Base-by-base conservation (phyloP, 2,888 invertebrate species). In the Cataglyphis altisquamis region DNA sequence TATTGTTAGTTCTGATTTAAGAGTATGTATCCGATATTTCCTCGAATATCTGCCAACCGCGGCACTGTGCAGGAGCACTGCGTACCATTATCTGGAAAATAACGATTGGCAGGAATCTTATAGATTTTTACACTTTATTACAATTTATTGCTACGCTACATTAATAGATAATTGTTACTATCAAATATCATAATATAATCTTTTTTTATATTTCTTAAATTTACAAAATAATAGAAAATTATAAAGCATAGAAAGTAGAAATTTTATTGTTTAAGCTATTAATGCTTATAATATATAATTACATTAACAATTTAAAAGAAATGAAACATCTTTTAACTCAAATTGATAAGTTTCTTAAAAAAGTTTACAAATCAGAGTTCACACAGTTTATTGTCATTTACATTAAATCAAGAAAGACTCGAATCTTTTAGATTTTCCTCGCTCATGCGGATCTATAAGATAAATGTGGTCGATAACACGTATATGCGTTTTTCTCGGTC, bases 1-100 rank as follows among this genome's bases (percentile, higher is more conserved):
- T 85, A 83, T 85, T 82, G 82, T 81, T 80, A 63, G 70, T 74
- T 87, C 67, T 87, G 84, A 88, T 88, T 88, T 86, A 83, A 83
- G 81, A 81, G 62, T 60, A 82, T 64, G 15, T 63, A 75, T 83
- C 67, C 57, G 57, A 85, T 85, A 25, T 81, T 75, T n/a, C 41
- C 18, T 21, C 18, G 36, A 83, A 63, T 83, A 81, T 67, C 77
- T 83, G 80, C 70, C 81, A 82, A 80, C 57, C 45, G 45, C 45
- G 32, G 41, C 25, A 73, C 52, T 48, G 60, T 48, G 8, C 0
- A 41, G 18, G 45, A 81, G n/a, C 25, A 48, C 2, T 6, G 18
- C 36, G 10, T 25, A 36, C 21, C 10, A 74, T 74, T 32, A 62
- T 48, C 21, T 32, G 12, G 15, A 3, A 45, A 48, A 10, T 10